Conservation (phyloP, 2,113 vertebrate genomes). For the Casuarius casuarius region DNA sequence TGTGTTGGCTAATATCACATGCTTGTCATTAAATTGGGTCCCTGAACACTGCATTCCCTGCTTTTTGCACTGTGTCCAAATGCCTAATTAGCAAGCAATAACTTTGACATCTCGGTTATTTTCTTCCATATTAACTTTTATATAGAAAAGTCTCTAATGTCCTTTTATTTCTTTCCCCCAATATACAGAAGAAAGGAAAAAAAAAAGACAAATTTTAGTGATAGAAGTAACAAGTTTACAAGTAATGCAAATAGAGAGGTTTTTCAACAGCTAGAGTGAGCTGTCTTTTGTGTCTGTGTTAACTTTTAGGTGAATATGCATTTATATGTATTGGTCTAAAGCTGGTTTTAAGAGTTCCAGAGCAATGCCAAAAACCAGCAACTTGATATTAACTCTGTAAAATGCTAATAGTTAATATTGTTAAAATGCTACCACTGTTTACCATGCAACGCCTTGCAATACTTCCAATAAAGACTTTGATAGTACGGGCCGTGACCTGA, state of each 20-base stretch:
- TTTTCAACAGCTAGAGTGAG: not conserved
- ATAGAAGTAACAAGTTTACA: not conserved
- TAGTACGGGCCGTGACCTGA: constrained; percentile 10
- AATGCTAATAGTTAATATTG: constrained; percentile 5
- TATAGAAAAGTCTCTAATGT: not conserved
- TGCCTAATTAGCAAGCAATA: not conserved
- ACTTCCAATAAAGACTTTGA: not conserved
- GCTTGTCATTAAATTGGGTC: not conserved
- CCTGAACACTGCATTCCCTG: not conserved
- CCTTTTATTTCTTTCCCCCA: not conserved
- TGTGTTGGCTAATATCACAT: rapidly evolving
- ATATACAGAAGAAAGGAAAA: not conserved
- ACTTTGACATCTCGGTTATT: not conserved
- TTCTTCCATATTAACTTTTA: not conserved
- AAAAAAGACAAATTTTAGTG: not conserved
- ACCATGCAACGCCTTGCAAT: not conserved
- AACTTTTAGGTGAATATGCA: not conserved
- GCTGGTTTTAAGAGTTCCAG: not conserved
- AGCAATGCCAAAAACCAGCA: not conserved
- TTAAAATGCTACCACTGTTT: constrained; percentile 63
- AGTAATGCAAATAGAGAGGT: not conserved
- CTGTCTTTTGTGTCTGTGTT: not conserved
- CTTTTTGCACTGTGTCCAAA: not conserved
- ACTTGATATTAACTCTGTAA: constrained; percentile 25
- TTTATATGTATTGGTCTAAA: not conserved